phyloP scores from a whole-genome alignment of 30 jellyfish, hydroid and myxozoan species.

The Mastigias papua region DNA sequence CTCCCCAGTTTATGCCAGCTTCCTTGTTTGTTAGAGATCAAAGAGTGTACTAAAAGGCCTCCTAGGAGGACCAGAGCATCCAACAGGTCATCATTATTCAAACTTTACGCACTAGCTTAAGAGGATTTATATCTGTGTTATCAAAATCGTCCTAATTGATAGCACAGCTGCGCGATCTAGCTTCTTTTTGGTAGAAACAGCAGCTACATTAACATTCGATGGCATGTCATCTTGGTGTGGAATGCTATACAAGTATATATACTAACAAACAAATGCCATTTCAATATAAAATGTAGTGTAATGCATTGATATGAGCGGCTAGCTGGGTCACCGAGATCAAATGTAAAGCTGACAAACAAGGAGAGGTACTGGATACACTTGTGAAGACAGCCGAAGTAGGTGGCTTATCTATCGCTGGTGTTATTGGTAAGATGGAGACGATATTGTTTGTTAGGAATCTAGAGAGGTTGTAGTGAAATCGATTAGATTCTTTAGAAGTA shows the following conservation, averaged over 20 bases:
- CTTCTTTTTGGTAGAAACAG: background rate
- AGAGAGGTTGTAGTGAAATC: no score
- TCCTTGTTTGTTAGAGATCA: no score
- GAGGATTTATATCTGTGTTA: background rate
- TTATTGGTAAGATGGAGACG: no score
- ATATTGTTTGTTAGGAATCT: no score
- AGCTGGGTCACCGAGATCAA: background rate
- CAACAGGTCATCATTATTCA: background rate
- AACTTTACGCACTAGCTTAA: background rate
- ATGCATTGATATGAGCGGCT: background rate
- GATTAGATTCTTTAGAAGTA: no score
- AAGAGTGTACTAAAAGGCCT: no score
- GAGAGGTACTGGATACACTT: background rate
- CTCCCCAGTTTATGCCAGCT: no score
- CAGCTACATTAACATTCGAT: background rate
- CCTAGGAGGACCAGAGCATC: background rate
- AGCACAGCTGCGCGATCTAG: background rate
- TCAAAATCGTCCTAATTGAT: background rate
- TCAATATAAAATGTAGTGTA: background rate
- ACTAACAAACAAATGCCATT: background rate
- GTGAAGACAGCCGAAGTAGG: background rate
- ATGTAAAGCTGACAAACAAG: background rate
- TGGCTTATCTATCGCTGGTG: no score
- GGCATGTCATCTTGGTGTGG: background rate
- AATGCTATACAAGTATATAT: background rate